A percentile compares a stretch with the other conserved stretches of the same genome.
These are phyloP conservation scores for Gerris buenoi DNA, from an alignment of 1,140 invertebrate genomes.

Conservation along the genomic window DNA sequence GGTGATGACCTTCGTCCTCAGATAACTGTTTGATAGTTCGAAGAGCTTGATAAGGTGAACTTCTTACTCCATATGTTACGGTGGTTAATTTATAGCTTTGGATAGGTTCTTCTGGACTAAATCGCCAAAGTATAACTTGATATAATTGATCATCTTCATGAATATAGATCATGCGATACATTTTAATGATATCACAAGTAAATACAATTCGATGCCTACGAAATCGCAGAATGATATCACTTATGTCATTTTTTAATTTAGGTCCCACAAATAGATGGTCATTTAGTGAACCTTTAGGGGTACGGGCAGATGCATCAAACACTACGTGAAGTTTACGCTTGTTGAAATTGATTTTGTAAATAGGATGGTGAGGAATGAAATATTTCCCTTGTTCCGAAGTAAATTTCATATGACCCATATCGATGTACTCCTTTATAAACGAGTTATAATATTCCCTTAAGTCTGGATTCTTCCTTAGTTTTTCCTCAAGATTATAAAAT, in stretches of 20 bases:
- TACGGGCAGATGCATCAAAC: not conserved
- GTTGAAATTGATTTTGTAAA: not conserved
- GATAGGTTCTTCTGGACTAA: not conserved
- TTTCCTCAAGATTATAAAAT: not conserved
- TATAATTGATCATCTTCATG: not conserved
- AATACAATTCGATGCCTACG: not conserved
- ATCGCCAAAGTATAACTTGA: not conserved
- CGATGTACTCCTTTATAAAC: not conserved
- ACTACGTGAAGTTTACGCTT: not conserved
- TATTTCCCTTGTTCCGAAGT: not conserved
- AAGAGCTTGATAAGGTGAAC: not conserved
- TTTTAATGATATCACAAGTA: not conserved
- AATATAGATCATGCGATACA: not conserved
- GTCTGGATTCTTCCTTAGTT: not conserved
- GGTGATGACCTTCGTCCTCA: not conserved
- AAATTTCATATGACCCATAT: not conserved
- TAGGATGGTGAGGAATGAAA: not conserved
- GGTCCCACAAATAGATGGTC: constrained; percentile 4
- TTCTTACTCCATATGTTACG: not conserved
- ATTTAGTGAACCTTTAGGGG: constrained; percentile 4
- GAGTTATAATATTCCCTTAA: not conserved
- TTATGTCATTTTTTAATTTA: constrained; percentile 4
- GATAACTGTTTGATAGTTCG: not conserved
- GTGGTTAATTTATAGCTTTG: not conserved
- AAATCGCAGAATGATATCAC: not conserved